These are phyloP conservation scores for Heteromormyrus szaboi DNA, from an alignment of 2,797 vertebrate species.

Conservation along the genomic window DNA sequence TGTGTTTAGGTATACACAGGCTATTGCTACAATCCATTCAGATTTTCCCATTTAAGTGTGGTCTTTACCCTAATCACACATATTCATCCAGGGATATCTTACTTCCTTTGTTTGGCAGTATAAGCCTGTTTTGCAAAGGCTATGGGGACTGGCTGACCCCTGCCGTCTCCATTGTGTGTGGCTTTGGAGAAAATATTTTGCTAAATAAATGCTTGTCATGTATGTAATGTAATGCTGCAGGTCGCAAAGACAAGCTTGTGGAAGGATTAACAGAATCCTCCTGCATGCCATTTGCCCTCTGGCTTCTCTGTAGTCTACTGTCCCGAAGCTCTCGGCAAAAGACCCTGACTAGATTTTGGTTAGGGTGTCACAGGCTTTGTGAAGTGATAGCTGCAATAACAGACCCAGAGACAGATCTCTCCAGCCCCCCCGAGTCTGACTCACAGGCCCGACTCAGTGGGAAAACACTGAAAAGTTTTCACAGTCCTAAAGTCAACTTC, in stretches of 20 bases:
- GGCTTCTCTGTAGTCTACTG: not conserved
- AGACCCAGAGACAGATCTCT: not conserved
- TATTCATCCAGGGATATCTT: not conserved
- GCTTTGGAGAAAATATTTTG: not conserved
- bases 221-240: not conserved
- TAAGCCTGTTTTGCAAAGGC: not conserved
- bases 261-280: not conserved
- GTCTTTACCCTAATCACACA: not conserved
- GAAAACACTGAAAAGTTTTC: not conserved
- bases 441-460: not conserved
- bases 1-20: not conserved
- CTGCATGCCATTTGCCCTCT: not conserved
- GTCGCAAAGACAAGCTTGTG: not conserved
- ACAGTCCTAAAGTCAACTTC: not conserved
- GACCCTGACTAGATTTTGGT: not conserved
- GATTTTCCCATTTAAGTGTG: not conserved
- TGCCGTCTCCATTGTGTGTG: not conserved
- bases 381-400: slow-evolving; percentile 10
- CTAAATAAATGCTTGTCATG: not conserved
- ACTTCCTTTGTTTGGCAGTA: not conserved
- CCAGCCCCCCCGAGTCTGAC: not conserved
- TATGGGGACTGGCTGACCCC: not conserved
- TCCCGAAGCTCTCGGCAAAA: not conserved
- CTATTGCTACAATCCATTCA: not conserved
- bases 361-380: not conserved